phyloP scores from a whole-genome alignment of 1,140 invertebrate genomes.

The Pinna nobilis region DNA sequence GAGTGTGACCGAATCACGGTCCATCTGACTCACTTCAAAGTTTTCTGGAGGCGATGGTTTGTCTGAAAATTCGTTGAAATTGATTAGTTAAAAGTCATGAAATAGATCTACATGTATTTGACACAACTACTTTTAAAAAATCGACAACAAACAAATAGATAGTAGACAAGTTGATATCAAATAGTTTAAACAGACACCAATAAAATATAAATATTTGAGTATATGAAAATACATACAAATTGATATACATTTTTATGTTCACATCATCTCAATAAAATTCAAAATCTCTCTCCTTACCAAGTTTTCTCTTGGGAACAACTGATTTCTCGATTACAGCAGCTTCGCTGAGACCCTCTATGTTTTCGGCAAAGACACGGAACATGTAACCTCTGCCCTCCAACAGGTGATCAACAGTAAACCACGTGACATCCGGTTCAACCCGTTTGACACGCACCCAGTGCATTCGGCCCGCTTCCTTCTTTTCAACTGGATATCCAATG shows the following conservation, averaged over 20 bases:
- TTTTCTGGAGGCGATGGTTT: conserved; percentile 93
- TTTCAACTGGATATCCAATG: conserved; percentile 93
- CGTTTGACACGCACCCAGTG: conserved; percentile 75
- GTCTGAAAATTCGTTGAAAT: no score
- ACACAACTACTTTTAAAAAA: background rate
- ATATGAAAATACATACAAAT: no score
- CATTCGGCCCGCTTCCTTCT: conserved; percentile 81
- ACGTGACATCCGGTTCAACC: conserved; percentile 52
- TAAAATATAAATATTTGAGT: no score
- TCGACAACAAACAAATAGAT: background rate
- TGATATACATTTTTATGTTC: no score
- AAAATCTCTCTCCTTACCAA: conserved; percentile 47
- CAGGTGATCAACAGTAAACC: conserved; percentile 76
- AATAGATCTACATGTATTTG: background rate
- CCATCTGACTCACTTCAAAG: conserved; percentile 78
- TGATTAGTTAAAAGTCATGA: no score
- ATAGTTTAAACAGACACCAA: no score
- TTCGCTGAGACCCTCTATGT: conserved; percentile 86
- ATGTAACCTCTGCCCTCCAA: conserved; percentile 96
- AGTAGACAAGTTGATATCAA: no score
- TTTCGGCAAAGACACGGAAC: conserved; percentile 95
- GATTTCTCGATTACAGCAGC: conserved; percentile 58
- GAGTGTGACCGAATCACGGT: conserved; percentile 74
- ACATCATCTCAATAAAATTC: no score
- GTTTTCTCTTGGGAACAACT: conserved; percentile 75